phyloP scores from a whole-genome alignment of 2,113 vertebrate genomes.

The Leptodactylus fuscus region DNA sequence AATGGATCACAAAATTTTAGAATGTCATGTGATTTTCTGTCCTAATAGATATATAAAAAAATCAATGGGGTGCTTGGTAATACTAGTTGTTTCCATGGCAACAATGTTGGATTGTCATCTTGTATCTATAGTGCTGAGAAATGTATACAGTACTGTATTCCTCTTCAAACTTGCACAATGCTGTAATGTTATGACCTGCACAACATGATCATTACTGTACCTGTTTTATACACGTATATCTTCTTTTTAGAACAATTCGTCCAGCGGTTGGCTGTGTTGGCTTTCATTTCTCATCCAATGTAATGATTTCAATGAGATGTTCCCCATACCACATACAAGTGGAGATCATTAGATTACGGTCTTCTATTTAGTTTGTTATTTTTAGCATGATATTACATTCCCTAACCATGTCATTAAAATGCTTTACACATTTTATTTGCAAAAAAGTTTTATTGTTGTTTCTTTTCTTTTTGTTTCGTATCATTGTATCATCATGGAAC shows the following conservation, averaged over 20 bases:
- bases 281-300: background rate
- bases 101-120: constrained; percentile 15
- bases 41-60: background rate
- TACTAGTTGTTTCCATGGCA: constrained; percentile 32
- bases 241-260: no score
- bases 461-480: constrained; percentile 64
- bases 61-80: background rate
- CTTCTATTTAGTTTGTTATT: background rate
- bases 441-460: constrained; percentile 26
- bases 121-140: constrained; percentile 15
- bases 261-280: background rate
- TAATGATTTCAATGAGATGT: background rate
- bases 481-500: constrained; percentile 69
- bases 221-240: background rate
- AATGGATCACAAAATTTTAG: background rate
- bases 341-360: background rate
- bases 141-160: background rate
- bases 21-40: background rate
- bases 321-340: constrained; percentile 9
- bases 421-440: constrained; percentile 21
- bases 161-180: constrained; percentile 55
- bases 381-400: background rate
- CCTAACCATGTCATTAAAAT: constrained; percentile 15
- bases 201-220: background rate
- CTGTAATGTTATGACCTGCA: constrained; percentile 32